A percentile compares a stretch with the other conserved stretches of the same genome.
Conservation (phyloP, 2,888 invertebrate species). For the Lasioglossum malachurum region DNA sequence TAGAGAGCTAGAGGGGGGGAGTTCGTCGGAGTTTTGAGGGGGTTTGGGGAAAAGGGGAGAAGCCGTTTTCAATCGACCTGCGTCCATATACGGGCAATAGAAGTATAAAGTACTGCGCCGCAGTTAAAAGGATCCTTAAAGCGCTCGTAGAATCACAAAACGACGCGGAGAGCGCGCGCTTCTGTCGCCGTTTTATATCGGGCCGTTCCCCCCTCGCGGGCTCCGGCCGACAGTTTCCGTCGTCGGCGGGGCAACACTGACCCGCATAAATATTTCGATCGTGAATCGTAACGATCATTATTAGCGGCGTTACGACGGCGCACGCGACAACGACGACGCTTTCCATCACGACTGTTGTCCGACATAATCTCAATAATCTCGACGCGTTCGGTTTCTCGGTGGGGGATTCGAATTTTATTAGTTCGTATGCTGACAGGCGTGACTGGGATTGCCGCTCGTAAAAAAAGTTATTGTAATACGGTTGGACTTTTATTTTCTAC, state of each 20-base stretch:
- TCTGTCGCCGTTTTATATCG: background rate
- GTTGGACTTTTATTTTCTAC: background rate
- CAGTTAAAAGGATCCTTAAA: slow-evolving; percentile 67
- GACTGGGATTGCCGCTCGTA: background rate
- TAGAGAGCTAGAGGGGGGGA: background rate
- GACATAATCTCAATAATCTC: background rate
- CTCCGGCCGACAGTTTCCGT: background rate
- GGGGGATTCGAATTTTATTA: background rate
- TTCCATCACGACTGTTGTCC: background rate
- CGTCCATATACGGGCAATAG: slow-evolving; percentile 71
- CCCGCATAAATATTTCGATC: slow-evolving; percentile 8
- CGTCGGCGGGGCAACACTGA: background rate
- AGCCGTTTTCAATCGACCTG: slow-evolving; percentile 70
- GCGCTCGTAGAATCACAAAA: slow-evolving; percentile 66
- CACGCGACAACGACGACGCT: background rate
- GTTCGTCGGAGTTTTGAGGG: background rate
- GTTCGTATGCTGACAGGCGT: background rate
- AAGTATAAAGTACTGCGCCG: slow-evolving; percentile 66
- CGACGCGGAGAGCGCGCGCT: slow-evolving; percentile 15
- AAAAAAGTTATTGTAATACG: background rate
- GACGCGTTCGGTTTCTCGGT: background rate
- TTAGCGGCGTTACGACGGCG: background rate
- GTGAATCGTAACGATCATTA: background rate
- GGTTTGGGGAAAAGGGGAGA: slow-evolving; percentile 15
- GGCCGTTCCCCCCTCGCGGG: background rate